Evolutionary conservation across 1,140 invertebrate species (phyloP), one percentile per base, ranked within the genome.

Genomic region (Asbolus verrucosus): DNA sequence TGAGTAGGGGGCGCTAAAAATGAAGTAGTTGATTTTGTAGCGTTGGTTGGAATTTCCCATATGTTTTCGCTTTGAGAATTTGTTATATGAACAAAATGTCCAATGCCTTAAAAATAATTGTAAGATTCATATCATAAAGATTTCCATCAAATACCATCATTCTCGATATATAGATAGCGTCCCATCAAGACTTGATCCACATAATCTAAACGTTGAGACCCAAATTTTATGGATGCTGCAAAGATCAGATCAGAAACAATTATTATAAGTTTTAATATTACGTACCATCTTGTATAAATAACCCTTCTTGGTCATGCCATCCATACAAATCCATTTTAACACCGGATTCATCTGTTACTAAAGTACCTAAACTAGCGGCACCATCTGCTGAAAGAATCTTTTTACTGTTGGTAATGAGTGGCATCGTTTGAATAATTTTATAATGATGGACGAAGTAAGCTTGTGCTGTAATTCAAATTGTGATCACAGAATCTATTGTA

Each of bases 361-460:
- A 30, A 36, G 27, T 50, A 1, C 69, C 71, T 2, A 76, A 9
- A 27, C 67, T 41, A 6, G 31, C 8, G 18, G 21, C 19, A 13
- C 33, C 63, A 39, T 67, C 31, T 30, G 27, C 6, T 43, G 43
- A 39, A 19, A 30, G 27, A 24, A 75, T 36, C 19, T 43, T 46
- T 2, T 71, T 38, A 11, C 72, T 54, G 21, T 72, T 59, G 6
- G 38, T 27, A 5, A 67, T 31, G 2, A 19, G 21, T 6, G 54
- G n/a, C 5, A 74, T 46, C 11, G 21, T 50, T 60, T 73, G 69
- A 9, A 73, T 19, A 6, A 60, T 43, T 66, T 77, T 70, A 62
- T 74, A 79, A 61, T 78, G 63, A 43, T 77, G 67, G 16, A 80
- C 66, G 33, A 70, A 77, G 59, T 73, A 69, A n/a, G 74, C 74